Evolutionary conservation across 2,113 vertebrate genomes (phyloP).

Genomic region (Nannospalax galili): DNA sequence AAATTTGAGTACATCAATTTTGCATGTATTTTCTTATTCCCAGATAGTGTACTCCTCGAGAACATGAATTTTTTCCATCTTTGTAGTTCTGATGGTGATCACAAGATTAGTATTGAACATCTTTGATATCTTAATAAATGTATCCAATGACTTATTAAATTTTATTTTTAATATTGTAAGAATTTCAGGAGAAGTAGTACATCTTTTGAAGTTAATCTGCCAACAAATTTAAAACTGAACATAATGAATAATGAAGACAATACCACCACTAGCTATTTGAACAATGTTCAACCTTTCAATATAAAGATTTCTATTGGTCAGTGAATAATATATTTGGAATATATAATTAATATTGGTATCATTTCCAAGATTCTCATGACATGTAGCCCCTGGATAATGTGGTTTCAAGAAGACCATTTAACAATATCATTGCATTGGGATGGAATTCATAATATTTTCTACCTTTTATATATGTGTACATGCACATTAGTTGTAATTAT

Average conservation of each 20-base stretch:
- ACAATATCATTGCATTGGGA: neutral
- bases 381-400: neutral
- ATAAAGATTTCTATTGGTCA: neutral
- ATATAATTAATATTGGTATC: neutral
- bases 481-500: neutral
- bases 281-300: neutral
- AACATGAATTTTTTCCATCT: neutral
- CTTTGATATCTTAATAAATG: neutral
- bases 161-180: slow-evolving; percentile 30
- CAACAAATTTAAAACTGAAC: neutral
- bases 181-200: neutral
- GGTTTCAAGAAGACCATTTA: neutral
- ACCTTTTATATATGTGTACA: neutral
- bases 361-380: neutral
- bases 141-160: neutral
- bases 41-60: neutral
- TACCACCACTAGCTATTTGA: neutral
- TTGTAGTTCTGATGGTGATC: neutral
- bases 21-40: neutral
- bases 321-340: neutral
- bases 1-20: slow-evolving; percentile 14
- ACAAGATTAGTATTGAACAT: neutral
- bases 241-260: slow-evolving; percentile 19
- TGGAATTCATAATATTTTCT: neutral
- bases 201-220: neutral